Evolutionary conservation across 2,797 vertebrate genomes (phyloP).

Genomic region (Ispidina picta): DNA sequence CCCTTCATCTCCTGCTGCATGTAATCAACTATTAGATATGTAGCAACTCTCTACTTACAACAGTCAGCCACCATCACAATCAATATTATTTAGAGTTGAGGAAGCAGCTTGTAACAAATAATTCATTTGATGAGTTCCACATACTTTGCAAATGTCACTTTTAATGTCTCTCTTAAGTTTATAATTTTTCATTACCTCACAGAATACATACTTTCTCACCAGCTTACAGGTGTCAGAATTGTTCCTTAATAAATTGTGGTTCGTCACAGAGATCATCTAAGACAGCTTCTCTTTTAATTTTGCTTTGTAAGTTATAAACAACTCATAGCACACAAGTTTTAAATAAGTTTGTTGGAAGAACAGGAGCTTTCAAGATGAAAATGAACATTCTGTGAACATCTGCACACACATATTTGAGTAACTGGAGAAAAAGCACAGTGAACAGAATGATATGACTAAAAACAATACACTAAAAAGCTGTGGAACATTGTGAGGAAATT

Average conservation of each 20-base stretch:
- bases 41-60: background rate
- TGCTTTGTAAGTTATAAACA: background rate
- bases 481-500: background rate
- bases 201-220: background rate
- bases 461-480: background rate
- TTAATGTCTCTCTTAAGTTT: background rate
- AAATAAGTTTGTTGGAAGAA: background rate
- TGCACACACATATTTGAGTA: background rate
- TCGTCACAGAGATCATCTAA: background rate
- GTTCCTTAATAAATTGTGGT: background rate
- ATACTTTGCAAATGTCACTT: constrained; percentile 6
- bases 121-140: background rate
- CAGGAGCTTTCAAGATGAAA: constrained; percentile 10
- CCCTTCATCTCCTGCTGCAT: background rate
- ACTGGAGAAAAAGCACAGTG: background rate
- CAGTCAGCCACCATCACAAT: background rate
- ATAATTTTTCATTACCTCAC: constrained; percentile 8
- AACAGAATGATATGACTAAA: background rate
- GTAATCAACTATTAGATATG: background rate
- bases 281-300: constrained; percentile 5
- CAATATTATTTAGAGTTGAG: background rate
- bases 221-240: background rate
- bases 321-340: background rate
- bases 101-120: background rate
- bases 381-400: constrained; percentile 7